Evolutionary conservation across 1,140 invertebrate species (phyloP), one percentile per base, ranked within the genome.

Genomic region (Drosophila triauraria): DNA sequence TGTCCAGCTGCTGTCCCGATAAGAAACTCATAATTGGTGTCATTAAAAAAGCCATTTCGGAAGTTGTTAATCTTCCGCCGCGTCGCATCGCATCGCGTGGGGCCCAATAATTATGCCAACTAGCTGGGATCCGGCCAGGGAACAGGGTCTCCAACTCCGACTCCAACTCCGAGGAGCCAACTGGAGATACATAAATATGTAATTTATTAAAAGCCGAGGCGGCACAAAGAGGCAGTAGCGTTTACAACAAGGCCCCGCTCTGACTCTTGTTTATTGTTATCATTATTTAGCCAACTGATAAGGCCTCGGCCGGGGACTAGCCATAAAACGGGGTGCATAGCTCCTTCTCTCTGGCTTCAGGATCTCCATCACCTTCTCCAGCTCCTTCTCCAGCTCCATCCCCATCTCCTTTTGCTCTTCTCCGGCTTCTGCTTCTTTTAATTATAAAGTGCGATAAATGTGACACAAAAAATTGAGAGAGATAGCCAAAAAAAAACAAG

Each of bases 371-470:
- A 13, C 27, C 30, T 4, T 17, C 48, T 10, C 27, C 13, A 30
- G 27, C 10, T 35, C 13, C 38, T 20, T 47, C 64, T 70, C 42
- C 42, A 32, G 3, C 27, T 12, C 25, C 30, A 9, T 30, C 25
- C 4, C 13, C 17, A 4, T 12, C 27, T 17, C n/a, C n/a, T 4
- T 12, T 25, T 10, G 10, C 17, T 10, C 42, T 13, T 40, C 42
- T 62, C 51, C 65, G 65, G 38, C 43, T 61, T 17, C 35, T 53
- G 65, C 58, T 51, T 76, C 67, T 79, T 87, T 86, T 87, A 87
- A 87, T 87, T 87, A 87, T 88, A 87, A 87, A 87, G 85, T 90
- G 85, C 84, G 85, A 87, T 88, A 87, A 87, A 90, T 88, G 84
- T 84, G 85, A 87, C 84, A 87, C 75, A 62, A 62, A 63, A 62